phyloP scores from a whole-genome alignment of 2,888 invertebrate genomes.

The Oasisia sp. region DNA sequence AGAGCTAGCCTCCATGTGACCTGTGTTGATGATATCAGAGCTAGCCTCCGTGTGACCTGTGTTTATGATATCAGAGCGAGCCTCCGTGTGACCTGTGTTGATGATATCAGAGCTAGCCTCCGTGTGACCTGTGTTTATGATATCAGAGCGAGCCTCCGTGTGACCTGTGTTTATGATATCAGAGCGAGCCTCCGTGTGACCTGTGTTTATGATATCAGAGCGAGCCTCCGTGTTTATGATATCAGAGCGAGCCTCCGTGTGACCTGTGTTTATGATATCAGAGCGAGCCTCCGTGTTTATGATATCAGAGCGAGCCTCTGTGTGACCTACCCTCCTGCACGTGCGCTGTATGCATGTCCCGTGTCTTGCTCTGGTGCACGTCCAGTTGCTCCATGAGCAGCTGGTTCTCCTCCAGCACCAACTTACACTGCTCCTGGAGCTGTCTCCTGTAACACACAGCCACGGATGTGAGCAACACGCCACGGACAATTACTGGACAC shows the following conservation, averaged over 20 bases:
- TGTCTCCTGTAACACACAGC: constrained; percentile 50
- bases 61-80: too few relatives aligned
- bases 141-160: too few relatives aligned
- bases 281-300: not conserved
- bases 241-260: not conserved
- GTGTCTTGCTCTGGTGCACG: constrained; percentile 59
- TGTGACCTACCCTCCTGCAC: constrained; percentile 55
- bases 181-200: too few relatives aligned
- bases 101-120: too few relatives aligned
- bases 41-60: too few relatives aligned
- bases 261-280: constrained; percentile 36
- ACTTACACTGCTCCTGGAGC: constrained; percentile 62
- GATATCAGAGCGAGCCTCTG: not conserved
- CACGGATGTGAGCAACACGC: not conserved
- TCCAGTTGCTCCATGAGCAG: constrained; percentile 62
- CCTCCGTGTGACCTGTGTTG: too few relatives aligned
- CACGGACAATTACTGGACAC: not conserved
- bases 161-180: too few relatives aligned
- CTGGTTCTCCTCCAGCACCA: constrained; percentile 66
- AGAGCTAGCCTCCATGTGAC: too few relatives aligned
- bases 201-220: not conserved
- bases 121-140: too few relatives aligned
- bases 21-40: too few relatives aligned
- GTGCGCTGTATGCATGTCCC: constrained; percentile 58
- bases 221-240: too few relatives aligned